Evolutionary conservation across 2,797 vertebrate species (phyloP).

Genomic region (Lutjanus campechanus): DNA sequence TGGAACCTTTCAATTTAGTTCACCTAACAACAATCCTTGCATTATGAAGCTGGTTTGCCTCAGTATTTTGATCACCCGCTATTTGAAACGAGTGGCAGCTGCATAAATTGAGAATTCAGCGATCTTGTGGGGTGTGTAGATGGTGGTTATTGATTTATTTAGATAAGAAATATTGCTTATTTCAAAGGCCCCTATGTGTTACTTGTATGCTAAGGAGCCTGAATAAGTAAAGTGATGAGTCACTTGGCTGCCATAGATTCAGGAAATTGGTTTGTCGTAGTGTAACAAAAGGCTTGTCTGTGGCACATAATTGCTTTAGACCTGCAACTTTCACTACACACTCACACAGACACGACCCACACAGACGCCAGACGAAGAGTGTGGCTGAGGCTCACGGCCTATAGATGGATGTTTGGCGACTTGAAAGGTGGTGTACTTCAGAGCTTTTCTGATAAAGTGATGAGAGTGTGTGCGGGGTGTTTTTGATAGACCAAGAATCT

Average conservation of each 20-base stretch:
- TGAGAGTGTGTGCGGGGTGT: constrained; percentile 37
- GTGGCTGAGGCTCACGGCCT: constrained; percentile 34
- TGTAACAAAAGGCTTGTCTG: constrained; percentile 74
- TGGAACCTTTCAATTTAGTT: constrained; percentile 79
- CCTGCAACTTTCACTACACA: constrained; percentile 54
- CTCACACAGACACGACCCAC: constrained; percentile 1
- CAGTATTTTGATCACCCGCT: constrained; percentile 60
- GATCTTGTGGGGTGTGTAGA: constrained; percentile 48
- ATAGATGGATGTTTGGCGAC: constrained; percentile 49
- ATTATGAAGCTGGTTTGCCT: constrained; percentile 63
- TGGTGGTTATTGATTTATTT: constrained; percentile 74
- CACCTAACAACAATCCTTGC: constrained; percentile 69
- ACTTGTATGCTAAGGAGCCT: constrained; percentile 67
- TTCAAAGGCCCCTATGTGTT: constrained; percentile 59
- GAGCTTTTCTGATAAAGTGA: constrained; percentile 60
- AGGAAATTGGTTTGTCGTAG: constrained; percentile 81
- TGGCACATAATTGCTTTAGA: constrained; percentile 69
- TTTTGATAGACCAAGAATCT: constrained; percentile 48
- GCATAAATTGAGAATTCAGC: constrained; percentile 60
- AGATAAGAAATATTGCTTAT: constrained; percentile 72
- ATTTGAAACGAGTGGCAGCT: constrained; percentile 46
- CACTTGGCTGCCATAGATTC: constrained; percentile 74
- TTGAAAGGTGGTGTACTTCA: constrained; percentile 67
- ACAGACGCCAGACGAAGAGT: constrained; percentile 17
- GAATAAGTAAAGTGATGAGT: constrained; percentile 76